Conservation (phyloP, 2,797 vertebrate genomes). For the Stomatorhinus walkeri region DNA sequence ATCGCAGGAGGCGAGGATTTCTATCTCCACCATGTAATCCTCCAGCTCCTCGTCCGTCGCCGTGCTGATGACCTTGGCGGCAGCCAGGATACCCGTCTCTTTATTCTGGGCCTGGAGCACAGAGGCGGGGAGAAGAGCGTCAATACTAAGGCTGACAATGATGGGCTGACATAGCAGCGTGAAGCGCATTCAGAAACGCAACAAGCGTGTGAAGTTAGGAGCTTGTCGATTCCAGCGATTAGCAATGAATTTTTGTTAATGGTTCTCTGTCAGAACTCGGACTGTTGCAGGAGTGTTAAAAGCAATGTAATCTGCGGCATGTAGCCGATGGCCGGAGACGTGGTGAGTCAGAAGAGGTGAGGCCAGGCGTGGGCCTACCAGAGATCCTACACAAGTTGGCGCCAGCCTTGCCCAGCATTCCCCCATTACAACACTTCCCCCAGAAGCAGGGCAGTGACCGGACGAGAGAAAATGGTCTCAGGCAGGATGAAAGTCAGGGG, state of each 20-base stretch:
- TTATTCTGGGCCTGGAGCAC: conserved; percentile 86
- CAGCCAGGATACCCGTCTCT: conserved; percentile 85
- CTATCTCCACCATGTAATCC: conserved; percentile 99
- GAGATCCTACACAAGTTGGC: neutral
- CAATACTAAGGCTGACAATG: neutral
- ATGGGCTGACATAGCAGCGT: neutral
- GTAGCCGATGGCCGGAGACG: neutral
- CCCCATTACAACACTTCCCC: neutral
- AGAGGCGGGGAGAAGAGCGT: conserved; percentile 5
- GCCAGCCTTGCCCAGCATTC: neutral
- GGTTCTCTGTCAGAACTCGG: neutral
- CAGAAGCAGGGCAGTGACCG: neutral
- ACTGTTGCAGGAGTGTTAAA: neutral
- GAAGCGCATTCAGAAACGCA: neutral
- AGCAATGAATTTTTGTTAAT: neutral
- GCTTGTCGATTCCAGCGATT: neutral
- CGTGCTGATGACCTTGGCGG: conserved; percentile 97
- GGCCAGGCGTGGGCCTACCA: neutral
- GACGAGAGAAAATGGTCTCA: neutral
- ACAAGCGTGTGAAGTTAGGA: neutral
- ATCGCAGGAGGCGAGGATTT: conserved; percentile 93
- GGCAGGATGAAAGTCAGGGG: neutral
- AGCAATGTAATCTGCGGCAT: neutral
- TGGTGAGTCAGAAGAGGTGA: neutral
- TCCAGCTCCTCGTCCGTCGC: conserved; percentile 97